Percentiles rank a stretch among this genome's conserved stretches.
phyloP scores from a whole-genome alignment of 2,888 invertebrate genomes.

The Junonia oenone region DNA sequence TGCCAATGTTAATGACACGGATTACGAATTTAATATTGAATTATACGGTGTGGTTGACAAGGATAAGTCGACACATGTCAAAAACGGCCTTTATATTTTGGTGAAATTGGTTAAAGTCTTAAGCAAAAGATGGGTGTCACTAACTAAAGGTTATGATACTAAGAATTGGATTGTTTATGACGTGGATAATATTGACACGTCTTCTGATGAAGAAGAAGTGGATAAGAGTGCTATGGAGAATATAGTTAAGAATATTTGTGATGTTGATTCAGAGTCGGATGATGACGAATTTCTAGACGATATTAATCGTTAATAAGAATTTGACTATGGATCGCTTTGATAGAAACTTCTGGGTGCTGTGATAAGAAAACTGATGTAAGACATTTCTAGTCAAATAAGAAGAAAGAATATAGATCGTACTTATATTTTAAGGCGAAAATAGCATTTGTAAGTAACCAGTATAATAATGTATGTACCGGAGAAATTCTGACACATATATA shows the following conservation, averaged over 20 bases:
- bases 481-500: too few relatives aligned
- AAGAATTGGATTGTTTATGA: conserved; percentile 64
- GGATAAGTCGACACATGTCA: conserved; percentile 41
- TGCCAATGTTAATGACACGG: conserved; percentile 40
- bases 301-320: conserved; percentile 4
- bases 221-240: conserved; percentile 8
- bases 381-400: too few relatives aligned
- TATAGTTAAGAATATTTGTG: conserved; percentile 9
- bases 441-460: too few relatives aligned
- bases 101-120: conserved; percentile 50
- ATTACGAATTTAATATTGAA: conserved; percentile 57
- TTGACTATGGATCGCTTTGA: not conserved
- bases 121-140: conserved; percentile 51
- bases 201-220: conserved; percentile 51
- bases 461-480: too few relatives aligned
- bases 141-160: conserved; percentile 42
- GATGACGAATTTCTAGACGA: conserved; percentile 22
- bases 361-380: too few relatives aligned
- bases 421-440: too few relatives aligned
- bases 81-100: conserved; percentile 60
- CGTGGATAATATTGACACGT: conserved; percentile 49
- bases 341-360: not conserved
- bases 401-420: too few relatives aligned
- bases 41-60: conserved; percentile 55
- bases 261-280: conserved; percentile 17